Evolutionary conservation across 2,113 vertebrate species (phyloP).

Genomic region (Lynx canadensis): DNA sequence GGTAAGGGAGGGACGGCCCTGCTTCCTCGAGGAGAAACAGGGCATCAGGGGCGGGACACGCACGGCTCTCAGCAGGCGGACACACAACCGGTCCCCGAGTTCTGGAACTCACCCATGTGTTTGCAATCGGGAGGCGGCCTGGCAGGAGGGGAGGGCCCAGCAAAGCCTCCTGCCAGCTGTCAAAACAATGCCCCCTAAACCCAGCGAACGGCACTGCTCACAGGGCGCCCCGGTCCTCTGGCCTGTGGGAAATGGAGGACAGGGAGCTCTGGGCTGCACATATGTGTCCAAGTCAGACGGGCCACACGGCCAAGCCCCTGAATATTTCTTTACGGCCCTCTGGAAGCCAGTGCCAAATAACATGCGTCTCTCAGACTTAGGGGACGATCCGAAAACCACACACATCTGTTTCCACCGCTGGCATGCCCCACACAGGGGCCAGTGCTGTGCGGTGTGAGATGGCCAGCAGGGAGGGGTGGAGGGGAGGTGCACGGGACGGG

Average conservation of each 20-base stretch:
- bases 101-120: constrained; percentile 15
- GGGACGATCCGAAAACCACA: background rate
- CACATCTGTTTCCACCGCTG: background rate
- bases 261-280: too few species aligned
- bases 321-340: background rate
- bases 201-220: background rate
- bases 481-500: background rate
- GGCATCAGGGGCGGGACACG: background rate
- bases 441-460: background rate
- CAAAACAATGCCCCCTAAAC: background rate
- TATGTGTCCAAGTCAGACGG: background rate
- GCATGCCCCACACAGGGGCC: background rate
- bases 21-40: constrained; percentile 30
- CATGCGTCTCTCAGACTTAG: constrained; percentile 7
- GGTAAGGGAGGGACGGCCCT: background rate
- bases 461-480: background rate
- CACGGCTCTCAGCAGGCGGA: background rate
- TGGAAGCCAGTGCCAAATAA: constrained; percentile 15
- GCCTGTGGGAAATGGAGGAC: background rate
- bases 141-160: background rate
- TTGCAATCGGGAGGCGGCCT: constrained; percentile 50
- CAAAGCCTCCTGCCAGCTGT: background rate
- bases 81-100: accelerated
- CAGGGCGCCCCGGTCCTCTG: background rate
- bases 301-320: background rate